Evolutionary conservation across 2,888 invertebrate species (phyloP), one percentile per base, ranked within the genome.

Genomic region (Apodemia hepburni): DNA sequence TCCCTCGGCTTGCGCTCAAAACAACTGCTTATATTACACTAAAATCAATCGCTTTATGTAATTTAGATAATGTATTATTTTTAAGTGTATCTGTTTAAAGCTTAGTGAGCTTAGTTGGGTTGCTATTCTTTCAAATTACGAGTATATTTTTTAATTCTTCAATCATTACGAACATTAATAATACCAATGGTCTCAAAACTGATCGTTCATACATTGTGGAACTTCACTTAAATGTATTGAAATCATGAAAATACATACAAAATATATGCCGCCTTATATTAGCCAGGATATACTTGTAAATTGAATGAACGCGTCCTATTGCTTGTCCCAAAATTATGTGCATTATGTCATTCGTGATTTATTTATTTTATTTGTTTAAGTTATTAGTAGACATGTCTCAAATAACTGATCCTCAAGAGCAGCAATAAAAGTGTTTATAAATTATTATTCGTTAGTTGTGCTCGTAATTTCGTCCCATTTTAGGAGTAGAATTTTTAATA

Each of bases 101-200:
- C 51, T 54, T 27, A 54, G 51, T 27, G 51, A 54, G 51, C 51
- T 27, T 27, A 54, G 51, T 54, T 18, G 27, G 51, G 27, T 12
- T 12, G 51, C 18, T 22, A 49, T 18, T 22, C 11, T 18, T 51
- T 51, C 22, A 22, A 51, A 22, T 12, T 6, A 18, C 18, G 51
- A 51, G 18, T 51, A 22, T n/a, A 45, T 45, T 11, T 51, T 17
- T 49, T 9, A 49, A 18, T 18, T 9, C 11, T 51, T 22, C 18
- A 33, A 33, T 18, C 0, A 22, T 51, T 18, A 9, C 18, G 11
- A 9, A 15, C 6, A 38, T 38, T 45, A 5, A 3, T 27, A 18
- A 18, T 51, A 22, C 7, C 9, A 12, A 11, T 51, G 22, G 18
- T 27, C 2, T 54, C 11, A 27, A 54, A 12, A 54, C 12, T 22